phyloP scores from a whole-genome alignment of 2,797 vertebrate genomes.

The Lagodon rhomboides region DNA sequence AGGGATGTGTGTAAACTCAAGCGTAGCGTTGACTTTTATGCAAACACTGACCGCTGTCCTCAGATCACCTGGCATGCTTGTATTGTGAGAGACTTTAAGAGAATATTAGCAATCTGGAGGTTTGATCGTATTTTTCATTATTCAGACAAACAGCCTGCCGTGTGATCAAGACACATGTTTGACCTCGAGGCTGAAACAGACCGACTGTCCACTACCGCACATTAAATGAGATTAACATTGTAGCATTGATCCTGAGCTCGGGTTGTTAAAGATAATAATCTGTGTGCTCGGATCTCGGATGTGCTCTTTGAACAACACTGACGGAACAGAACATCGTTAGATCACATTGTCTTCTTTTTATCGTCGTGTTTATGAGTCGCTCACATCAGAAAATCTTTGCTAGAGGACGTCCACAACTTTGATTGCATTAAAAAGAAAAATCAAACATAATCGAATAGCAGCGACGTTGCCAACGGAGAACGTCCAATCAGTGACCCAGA shows the following conservation, averaged over 20 bases:
- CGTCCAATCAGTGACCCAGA: conserved; percentile 20
- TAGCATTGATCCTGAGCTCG: conserved; percentile 25
- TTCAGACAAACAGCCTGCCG: conserved; percentile 3
- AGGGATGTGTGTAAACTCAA: conserved; percentile 14
- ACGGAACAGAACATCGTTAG: background rate
- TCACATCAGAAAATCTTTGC: background rate
- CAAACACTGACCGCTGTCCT: background rate
- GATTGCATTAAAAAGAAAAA: background rate
- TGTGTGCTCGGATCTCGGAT: no score
- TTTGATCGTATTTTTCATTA: background rate
- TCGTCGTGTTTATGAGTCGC: no score
- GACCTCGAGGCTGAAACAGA: conserved; percentile 18
- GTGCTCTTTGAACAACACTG: background rate
- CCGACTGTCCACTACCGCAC: conserved; percentile 11
- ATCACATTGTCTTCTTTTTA: no score
- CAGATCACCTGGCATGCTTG: background rate
- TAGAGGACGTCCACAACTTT: background rate
- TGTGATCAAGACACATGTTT: conserved; percentile 19
- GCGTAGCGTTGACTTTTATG: background rate
- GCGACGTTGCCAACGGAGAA: background rate
- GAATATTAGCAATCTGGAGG: background rate
- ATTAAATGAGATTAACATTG: conserved; percentile 26
- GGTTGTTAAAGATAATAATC: conserved; percentile 18
- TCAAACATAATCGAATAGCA: background rate
- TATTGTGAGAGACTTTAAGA: background rate